A percentile compares a stretch with the other conserved stretches of the same genome.
phyloP scores from a whole-genome alignment of 2,888 invertebrate genomes.

The Ariolimax columbianus region DNA sequence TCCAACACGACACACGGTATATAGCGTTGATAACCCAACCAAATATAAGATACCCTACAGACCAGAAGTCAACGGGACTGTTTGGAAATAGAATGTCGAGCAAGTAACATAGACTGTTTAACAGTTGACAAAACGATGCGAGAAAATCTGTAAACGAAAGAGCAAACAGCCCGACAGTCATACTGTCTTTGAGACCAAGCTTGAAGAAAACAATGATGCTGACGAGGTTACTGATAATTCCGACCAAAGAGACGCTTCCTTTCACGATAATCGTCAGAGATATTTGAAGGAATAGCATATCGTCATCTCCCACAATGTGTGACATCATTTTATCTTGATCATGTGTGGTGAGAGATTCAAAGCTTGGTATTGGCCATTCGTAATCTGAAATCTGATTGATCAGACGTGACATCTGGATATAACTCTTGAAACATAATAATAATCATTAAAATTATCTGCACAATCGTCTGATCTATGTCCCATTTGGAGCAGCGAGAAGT shows the following conservation, averaged over 20 bases:
- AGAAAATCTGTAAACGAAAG: slow-evolving; percentile 39
- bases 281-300: neutral
- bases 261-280: neutral
- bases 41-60: neutral
- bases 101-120: neutral
- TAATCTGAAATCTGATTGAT: no score
- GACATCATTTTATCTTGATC: neutral
- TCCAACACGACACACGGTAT: slow-evolving; percentile 33
- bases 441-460: no score
- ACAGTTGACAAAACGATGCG: neutral
- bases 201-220: slow-evolving; percentile 28
- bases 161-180: slow-evolving; percentile 40
- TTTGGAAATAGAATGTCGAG: neutral
- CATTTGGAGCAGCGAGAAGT: no score
- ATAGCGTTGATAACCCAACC: neutral
- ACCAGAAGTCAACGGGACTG: neutral
- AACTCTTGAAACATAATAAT: no score
- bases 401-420: no score
- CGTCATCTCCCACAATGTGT: neutral
- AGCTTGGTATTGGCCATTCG: no score
- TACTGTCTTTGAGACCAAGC: slow-evolving; percentile 41
- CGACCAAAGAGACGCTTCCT: neutral
- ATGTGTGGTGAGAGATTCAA: neutral
- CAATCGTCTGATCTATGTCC: no score
- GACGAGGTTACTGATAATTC: slow-evolving; percentile 8